phyloP scores from a whole-genome alignment of 2,113 vertebrate genomes.

The Ctenodactylus gundi region DNA sequence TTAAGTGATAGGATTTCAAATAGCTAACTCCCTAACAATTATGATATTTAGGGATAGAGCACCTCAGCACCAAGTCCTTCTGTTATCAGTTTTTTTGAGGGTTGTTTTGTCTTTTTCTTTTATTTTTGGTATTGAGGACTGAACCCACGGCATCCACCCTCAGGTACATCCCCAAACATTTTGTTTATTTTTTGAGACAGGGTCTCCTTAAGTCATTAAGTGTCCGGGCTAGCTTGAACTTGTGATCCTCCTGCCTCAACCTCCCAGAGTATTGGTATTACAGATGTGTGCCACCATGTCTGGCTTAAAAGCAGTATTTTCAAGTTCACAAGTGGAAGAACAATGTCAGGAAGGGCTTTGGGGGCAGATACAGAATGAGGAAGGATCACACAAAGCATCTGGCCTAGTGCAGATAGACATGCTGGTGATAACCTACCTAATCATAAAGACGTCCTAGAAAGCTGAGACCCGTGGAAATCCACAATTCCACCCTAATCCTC shows the following conservation, averaged over 20 bases:
- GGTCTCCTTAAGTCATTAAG: too few species aligned
- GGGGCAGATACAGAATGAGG: neutral
- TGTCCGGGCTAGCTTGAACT: too few species aligned
- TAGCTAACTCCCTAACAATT: neutral
- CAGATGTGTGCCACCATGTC: too few species aligned
- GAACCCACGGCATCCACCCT: too few species aligned
- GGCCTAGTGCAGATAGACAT: neutral
- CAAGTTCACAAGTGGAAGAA: neutral
- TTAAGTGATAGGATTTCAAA: neutral
- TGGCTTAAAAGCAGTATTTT: neutral
- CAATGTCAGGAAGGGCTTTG: neutral
- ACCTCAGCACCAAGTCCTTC: neutral
- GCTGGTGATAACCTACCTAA: neutral
- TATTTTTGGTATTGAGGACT: too few species aligned
- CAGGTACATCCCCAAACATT: too few species aligned
- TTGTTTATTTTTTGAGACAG: too few species aligned
- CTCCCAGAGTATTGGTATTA: too few species aligned
- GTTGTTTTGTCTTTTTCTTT: too few species aligned
- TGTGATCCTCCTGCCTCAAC: too few species aligned
- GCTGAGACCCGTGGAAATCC: neutral
- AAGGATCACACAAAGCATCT: neutral
- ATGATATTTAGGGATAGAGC: neutral
- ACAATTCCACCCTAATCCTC: neutral
- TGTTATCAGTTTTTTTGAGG: too few species aligned
- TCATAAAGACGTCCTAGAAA: neutral